phyloP scores from a whole-genome alignment of 2,888 invertebrate genomes.

The Conchocele bisecta region DNA sequence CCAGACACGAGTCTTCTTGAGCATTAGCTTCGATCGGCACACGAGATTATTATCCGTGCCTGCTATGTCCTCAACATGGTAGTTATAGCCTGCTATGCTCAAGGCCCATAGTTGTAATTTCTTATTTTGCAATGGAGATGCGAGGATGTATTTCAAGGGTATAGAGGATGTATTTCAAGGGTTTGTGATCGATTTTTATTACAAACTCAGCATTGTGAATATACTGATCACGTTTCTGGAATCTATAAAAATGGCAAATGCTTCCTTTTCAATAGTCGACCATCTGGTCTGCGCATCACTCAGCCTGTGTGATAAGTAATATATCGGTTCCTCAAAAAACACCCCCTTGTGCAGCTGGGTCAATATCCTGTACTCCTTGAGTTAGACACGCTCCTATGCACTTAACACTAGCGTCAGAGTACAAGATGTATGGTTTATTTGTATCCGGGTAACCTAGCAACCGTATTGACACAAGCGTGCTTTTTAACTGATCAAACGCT shows the following conservation, averaged over 20 bases:
- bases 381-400: too few relatives aligned
- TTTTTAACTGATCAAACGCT: too few relatives aligned
- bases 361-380: too few relatives aligned
- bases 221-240: conserved; percentile 23
- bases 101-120: conserved; percentile 47
- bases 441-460: too few relatives aligned
- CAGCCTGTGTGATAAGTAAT: conserved; percentile 7
- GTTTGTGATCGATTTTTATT: conserved; percentile 35
- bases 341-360: too few relatives aligned
- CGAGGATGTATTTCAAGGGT: too few relatives aligned
- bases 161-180: conserved; percentile 35
- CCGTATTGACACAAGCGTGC: too few relatives aligned
- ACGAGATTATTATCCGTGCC: conserved; percentile 34
- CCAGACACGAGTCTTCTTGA: not conserved
- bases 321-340: conserved; percentile 15
- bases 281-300: conserved; percentile 9
- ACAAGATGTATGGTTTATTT: too few relatives aligned
- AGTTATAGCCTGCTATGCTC: conserved; percentile 35
- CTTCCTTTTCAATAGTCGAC: conserved; percentile 10
- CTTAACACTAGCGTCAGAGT: too few relatives aligned
- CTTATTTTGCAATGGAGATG: conserved; percentile 42
- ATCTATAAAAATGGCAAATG: conserved; percentile 14
- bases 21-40: too few relatives aligned
- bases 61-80: conserved; percentile 30
- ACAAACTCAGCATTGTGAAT: conserved; percentile 6